Conservation (phyloP, 1,140 invertebrate genomes). For the Solen grandis region DNA sequence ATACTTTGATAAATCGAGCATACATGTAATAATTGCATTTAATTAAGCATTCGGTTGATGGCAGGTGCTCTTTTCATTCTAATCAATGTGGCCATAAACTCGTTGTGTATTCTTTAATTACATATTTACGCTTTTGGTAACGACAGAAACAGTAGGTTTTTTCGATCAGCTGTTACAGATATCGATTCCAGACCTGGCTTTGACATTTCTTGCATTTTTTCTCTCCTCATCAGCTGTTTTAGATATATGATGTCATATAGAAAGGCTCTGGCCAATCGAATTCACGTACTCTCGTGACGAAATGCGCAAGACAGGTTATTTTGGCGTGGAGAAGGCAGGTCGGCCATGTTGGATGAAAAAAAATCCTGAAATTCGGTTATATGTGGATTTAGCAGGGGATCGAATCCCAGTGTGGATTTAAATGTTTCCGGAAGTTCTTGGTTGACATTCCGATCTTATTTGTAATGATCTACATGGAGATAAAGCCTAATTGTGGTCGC, state of each 20-base stretch:
- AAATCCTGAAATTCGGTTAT: conserved; percentile 64
- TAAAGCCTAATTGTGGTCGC: not conserved
- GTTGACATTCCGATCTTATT: conserved; percentile 8
- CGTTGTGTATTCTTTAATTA: no score
- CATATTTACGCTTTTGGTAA: no score
- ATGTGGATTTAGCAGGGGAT: conserved; percentile 43
- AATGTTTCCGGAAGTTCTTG: conserved; percentile 5
- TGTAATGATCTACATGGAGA: conserved; percentile 46
- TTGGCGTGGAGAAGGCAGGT: conserved; percentile 75
- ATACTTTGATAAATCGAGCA: no score
- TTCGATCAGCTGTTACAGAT: not conserved
- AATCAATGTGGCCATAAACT: no score
- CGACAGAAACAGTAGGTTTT: no score
- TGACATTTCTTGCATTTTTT: not conserved
- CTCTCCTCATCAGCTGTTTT: conserved; percentile 60
- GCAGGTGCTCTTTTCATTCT: no score
- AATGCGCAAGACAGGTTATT: conserved; percentile 72
- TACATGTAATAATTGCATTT: no score
- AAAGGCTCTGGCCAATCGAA: conserved; percentile 71
- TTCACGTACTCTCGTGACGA: conserved; percentile 60
- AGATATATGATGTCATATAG: conserved; percentile 75
- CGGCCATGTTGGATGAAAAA: conserved; percentile 76
- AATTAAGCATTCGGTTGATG: no score
- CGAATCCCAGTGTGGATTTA: conserved; percentile 19
- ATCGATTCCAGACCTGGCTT: not conserved